phyloP scores from a whole-genome alignment of 2,888 invertebrate genomes.

The Andrena fulva region DNA sequence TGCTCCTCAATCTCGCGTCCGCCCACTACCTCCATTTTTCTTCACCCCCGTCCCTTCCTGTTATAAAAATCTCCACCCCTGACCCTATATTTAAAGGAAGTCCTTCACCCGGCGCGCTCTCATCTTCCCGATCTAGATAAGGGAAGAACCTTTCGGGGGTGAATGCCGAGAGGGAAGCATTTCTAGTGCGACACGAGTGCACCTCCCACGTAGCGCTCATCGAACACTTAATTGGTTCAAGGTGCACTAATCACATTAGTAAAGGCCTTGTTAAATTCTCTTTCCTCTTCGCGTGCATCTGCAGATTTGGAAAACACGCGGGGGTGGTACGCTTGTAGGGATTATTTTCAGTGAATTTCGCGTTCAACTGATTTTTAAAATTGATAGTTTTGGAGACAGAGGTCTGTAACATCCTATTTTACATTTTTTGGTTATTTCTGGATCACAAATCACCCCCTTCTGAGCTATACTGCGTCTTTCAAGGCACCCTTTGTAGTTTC shows the following conservation, averaged over 20 bases:
- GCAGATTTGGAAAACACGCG: background rate
- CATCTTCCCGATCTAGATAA: constrained; percentile 45
- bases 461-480: too few species aligned
- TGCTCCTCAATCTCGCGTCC: background rate
- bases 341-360: too few species aligned
- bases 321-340: too few species aligned
- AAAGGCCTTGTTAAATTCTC: background rate
- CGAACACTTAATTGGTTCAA: background rate
- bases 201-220: constrained; percentile 20
- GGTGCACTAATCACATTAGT: constrained; percentile 13
- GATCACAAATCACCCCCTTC: too few species aligned
- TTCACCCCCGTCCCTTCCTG: too few species aligned
- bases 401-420: too few species aligned
- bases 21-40: background rate
- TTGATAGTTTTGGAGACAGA: too few species aligned
- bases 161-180: constrained; percentile 34
- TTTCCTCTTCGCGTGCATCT: background rate
- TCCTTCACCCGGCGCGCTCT: constrained; percentile 18
- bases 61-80: constrained; percentile 5
- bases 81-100: constrained; percentile 23
- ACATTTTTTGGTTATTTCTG: too few species aligned
- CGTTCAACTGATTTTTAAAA: too few species aligned
- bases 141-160: constrained; percentile 30
- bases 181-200: background rate
- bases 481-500: too few species aligned